Percentiles rank a stretch among this genome's conserved stretches.
These are phyloP conservation scores for Adelges cooleyi DNA, from an alignment of 1,140 invertebrate genomes.

Conservation along the genomic window DNA sequence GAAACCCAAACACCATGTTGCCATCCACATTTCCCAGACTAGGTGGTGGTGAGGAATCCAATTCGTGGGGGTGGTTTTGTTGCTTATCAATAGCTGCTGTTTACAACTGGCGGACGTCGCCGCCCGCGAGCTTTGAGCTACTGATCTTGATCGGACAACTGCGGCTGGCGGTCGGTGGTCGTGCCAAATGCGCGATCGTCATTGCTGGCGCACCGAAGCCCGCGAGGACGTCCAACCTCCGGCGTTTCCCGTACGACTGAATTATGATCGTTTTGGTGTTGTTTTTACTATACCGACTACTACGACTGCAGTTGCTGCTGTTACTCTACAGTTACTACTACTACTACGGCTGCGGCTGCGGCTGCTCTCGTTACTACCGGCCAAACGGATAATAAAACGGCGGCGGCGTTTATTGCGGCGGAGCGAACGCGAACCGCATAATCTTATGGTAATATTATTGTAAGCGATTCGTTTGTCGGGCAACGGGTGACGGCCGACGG, in stretches of 20 bases:
- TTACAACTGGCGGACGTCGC: neutral
- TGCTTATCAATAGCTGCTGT: neutral
- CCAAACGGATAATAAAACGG: neutral
- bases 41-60: neutral
- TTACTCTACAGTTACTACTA: too few species aligned
- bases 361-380: neutral
- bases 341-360: neutral
- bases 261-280: too few species aligned
- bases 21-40: conserved; percentile 18
- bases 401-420: neutral
- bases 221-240: too few species aligned
- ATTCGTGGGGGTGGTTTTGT: too few species aligned
- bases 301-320: too few species aligned
- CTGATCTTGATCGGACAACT: too few species aligned
- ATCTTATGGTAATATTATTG: neutral
- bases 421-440: neutral
- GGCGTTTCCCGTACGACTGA: too few species aligned
- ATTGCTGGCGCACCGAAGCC: neutral
- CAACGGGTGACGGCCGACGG: neutral
- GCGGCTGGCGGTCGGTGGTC: neutral
- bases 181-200: neutral
- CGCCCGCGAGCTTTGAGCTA: too few species aligned
- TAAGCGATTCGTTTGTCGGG: neutral
- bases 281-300: too few species aligned
- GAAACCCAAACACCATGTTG: conserved; percentile 21